Conservation (phyloP, 2,113 vertebrate species). For the Muntiacus muntjak region DNA sequence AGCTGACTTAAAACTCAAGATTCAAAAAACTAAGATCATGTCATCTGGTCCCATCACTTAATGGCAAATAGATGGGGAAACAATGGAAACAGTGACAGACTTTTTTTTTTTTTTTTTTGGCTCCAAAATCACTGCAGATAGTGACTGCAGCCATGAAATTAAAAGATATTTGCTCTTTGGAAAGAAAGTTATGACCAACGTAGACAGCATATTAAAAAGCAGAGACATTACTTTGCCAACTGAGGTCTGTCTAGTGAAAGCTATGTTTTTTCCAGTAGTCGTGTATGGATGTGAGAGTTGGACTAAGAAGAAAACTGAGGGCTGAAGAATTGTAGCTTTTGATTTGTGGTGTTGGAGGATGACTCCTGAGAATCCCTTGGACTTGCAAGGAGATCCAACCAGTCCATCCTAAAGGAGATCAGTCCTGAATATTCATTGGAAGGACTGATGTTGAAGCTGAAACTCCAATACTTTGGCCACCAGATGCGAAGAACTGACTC, state of each 20-base stretch:
- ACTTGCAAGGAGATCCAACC: neutral
- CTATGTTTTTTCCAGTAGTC: neutral
- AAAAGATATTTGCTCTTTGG: neutral
- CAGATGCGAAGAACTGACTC: neutral
- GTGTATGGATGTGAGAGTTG: neutral
- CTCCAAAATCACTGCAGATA: neutral
- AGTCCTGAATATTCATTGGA: neutral
- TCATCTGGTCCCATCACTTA: rapidly evolving
- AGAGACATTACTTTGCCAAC: neutral
- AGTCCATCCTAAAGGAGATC: neutral
- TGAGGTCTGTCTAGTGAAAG: neutral
- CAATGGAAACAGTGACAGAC: neutral
- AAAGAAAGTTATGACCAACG: neutral
- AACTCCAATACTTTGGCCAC: neutral
- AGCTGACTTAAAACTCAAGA: neutral
- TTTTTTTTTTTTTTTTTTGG: neutral
- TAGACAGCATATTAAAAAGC: neutral
- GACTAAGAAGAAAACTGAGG: neutral
- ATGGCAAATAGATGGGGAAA: neutral
- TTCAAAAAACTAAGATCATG: neutral
- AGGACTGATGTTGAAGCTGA: neutral
- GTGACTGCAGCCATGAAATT: neutral
- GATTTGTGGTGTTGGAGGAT: neutral
- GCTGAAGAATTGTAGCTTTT: neutral
- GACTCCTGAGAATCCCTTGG: neutral